A percentile compares a stretch with the other conserved stretches of the same genome.
Conservation (phyloP, 2,888 invertebrate genomes). For the Teinopalpus imperialis region DNA sequence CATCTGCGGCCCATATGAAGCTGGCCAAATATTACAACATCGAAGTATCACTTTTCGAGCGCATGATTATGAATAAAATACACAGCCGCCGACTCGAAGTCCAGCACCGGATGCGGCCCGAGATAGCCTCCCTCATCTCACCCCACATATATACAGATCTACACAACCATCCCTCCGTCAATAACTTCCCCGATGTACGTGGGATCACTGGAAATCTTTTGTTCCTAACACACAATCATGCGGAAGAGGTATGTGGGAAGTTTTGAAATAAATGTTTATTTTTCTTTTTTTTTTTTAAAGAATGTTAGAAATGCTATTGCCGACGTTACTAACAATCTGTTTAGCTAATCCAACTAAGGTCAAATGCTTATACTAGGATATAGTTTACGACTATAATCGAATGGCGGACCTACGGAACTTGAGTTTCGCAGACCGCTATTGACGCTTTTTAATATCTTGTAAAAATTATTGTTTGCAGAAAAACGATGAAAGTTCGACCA, state of each 20-base stretch:
- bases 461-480: constrained; percentile 47
- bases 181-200: constrained; percentile 76
- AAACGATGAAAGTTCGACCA: constrained; percentile 71
- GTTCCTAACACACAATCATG: constrained; percentile 84
- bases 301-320: too few relatives aligned
- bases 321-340: too few relatives aligned
- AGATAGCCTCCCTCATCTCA: constrained; percentile 75
- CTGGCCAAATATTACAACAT: constrained; percentile 85
- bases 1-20: constrained; percentile 85
- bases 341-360: too few relatives aligned
- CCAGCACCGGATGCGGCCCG: constrained; percentile 91
- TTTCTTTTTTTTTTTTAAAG: too few relatives aligned
- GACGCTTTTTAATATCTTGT: too few relatives aligned
- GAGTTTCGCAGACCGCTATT: too few relatives aligned
- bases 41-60: constrained; percentile 91
- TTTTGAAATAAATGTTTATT: too few relatives aligned
- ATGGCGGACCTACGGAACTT: too few relatives aligned
- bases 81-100: constrained; percentile 82
- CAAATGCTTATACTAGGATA: too few relatives aligned
- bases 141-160: constrained; percentile 87
- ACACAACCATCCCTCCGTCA: constrained; percentile 83
- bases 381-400: too few relatives aligned
- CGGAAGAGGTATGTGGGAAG: constrained; percentile 77
- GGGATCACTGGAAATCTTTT: constrained; percentile 85
- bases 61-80: constrained; percentile 86